Percentiles rank a stretch among this genome's conserved stretches.
phyloP scores from a whole-genome alignment of 1,140 invertebrate genomes.

The Anastrepha obliqua region DNA sequence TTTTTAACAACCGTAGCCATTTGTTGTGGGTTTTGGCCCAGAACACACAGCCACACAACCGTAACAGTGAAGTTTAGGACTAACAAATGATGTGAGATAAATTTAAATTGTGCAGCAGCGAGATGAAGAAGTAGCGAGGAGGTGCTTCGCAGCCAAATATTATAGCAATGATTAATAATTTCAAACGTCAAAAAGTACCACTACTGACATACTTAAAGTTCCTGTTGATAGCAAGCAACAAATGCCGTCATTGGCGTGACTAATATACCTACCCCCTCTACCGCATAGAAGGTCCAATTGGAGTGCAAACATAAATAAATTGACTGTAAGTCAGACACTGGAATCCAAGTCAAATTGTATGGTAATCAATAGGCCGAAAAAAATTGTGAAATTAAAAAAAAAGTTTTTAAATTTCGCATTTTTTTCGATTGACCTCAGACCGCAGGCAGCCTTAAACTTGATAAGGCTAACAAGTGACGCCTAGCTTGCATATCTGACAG shows the following conservation, averaged over 20 bases:
- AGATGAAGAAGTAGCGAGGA: not conserved
- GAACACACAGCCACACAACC: not conserved
- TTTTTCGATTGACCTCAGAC: not conserved
- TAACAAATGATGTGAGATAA: not conserved
- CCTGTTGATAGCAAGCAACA: not conserved
- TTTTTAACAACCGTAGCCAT: not conserved
- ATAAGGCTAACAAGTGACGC: not conserved
- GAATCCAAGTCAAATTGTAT: not conserved
- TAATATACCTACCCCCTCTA: not conserved
- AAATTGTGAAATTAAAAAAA: not conserved
- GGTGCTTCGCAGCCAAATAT: not conserved
- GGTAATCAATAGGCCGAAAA: not conserved
- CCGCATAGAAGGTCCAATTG: not conserved
- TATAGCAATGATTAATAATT: constrained; percentile 27
- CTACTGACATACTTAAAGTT: not conserved
- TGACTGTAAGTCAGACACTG: not conserved
- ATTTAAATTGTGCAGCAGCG: not conserved
- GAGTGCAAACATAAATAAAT: constrained; percentile 17
- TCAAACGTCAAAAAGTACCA: not conserved
- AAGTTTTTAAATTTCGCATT: not conserved
- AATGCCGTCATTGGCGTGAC: not conserved
- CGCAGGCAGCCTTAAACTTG: not conserved
- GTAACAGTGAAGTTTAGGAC: not conserved
- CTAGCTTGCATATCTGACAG: not conserved
- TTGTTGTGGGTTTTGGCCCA: not conserved